These are phyloP conservation scores for Microplitis mediator DNA, from an alignment of 1,140 invertebrate genomes.

Conservation along the genomic window DNA sequence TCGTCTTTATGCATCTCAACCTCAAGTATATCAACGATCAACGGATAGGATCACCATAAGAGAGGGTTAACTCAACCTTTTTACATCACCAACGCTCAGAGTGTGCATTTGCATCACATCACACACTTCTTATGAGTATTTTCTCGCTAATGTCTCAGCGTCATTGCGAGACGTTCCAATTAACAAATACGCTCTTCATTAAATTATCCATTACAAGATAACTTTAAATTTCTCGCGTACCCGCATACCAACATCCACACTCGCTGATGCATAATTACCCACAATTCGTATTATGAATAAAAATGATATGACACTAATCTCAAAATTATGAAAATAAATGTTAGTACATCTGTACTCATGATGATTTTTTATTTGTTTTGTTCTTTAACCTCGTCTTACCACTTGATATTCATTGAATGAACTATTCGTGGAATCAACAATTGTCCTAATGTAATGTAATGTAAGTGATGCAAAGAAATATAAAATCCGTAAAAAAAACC, in stretches of 20 bases:
- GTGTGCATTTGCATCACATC: conserved; percentile 2
- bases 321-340: too few relatives aligned
- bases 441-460: neutral
- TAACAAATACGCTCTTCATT: conserved; percentile 5
- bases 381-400: neutral
- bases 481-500: too few relatives aligned
- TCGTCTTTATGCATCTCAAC: neutral
- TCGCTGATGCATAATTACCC: neutral
- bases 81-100: conserved; percentile 7
- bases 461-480: too few relatives aligned
- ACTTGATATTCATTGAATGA: conserved; percentile 10
- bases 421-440: conserved; percentile 7
- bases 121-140: neutral
- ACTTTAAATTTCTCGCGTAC: neutral
- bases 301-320: too few relatives aligned
- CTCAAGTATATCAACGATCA: conserved; percentile 14
- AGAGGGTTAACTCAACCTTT: conserved; percentile 24
- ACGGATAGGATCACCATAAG: neutral
- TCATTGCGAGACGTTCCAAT: conserved; percentile 3
- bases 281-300: neutral
- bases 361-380: neutral
- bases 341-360: neutral
- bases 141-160: conserved; percentile 5
- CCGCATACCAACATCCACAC: neutral
- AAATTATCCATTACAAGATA: neutral